Evolutionary conservation across 2,113 vertebrate species (phyloP).

Genomic region (Machaerirhynchus nigripectus): DNA sequence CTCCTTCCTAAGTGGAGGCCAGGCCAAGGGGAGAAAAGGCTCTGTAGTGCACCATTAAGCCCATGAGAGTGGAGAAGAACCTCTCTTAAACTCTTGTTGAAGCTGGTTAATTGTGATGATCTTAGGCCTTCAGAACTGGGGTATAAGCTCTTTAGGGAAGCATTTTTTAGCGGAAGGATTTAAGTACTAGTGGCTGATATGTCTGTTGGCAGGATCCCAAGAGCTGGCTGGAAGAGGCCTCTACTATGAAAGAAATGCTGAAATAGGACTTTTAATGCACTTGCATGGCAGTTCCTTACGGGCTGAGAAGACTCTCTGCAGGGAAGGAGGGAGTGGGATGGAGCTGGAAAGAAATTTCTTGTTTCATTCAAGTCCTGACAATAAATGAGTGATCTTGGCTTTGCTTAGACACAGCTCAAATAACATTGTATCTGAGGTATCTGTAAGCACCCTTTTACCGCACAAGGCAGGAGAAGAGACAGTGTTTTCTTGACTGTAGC

Average conservation of each 20-base stretch:
- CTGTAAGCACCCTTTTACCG: background rate
- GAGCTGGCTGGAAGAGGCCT: conserved; percentile 43
- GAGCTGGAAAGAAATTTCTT: conserved; percentile 1
- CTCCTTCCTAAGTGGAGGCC: background rate
- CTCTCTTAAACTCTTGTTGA: background rate
- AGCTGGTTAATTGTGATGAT: conserved; percentile 5
- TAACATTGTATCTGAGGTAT: background rate
- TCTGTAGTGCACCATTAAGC: background rate
- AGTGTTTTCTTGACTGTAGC: background rate
- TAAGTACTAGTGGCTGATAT: conserved; percentile 32
- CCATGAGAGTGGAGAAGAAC: background rate
- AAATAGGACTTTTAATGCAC: conserved; percentile 44
- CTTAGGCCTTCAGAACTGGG: background rate
- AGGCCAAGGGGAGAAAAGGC: background rate
- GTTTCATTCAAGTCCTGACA: background rate
- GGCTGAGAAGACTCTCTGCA: background rate
- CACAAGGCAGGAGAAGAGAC: background rate
- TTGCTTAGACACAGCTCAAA: background rate
- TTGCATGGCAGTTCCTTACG: conserved; percentile 8
- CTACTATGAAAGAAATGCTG: conserved; percentile 43
- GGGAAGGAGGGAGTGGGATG: conserved; percentile 1
- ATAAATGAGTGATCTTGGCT: background rate
- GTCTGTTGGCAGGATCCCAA: conserved; percentile 47
- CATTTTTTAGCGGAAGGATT: conserved; percentile 33
- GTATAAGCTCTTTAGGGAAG: conserved; percentile 36